A percentile compares a stretch with the other conserved stretches of the same genome.
Evolutionary conservation across 2,113 vertebrate genomes (phyloP).

Genomic region (Xenotilapia caudafasciata): DNA sequence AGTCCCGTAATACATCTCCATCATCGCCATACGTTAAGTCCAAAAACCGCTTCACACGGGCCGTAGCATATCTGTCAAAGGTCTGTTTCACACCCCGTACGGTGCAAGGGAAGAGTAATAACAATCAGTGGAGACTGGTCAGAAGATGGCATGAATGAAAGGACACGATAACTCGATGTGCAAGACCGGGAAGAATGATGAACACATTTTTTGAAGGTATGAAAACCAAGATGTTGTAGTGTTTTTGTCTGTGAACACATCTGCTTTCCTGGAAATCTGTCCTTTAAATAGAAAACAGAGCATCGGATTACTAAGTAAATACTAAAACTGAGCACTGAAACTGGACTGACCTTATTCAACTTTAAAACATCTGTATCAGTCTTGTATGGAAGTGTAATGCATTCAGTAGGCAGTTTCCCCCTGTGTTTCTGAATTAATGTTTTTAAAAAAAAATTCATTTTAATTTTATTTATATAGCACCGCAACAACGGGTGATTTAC

Average conservation of each 20-base stretch:
- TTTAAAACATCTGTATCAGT: background rate
- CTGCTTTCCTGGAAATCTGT: background rate
- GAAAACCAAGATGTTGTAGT: background rate
- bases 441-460: background rate
- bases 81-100: background rate
- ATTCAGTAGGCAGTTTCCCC: background rate
- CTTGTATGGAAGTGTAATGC: background rate
- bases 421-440: background rate
- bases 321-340: background rate
- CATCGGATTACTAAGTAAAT: background rate
- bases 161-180: background rate
- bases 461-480: background rate
- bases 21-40: background rate
- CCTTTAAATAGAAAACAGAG: accelerated
- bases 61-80: background rate
- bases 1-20: background rate
- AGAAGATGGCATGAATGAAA: background rate
- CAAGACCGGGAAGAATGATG: background rate
- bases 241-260: background rate
- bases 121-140: background rate
- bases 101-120: background rate
- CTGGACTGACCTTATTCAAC: background rate
- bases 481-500: background rate
- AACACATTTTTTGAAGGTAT: background rate
- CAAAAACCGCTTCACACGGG: background rate